Evolutionary conservation across 2,113 vertebrate genomes (phyloP).

Genomic region (Mus pahari): DNA sequence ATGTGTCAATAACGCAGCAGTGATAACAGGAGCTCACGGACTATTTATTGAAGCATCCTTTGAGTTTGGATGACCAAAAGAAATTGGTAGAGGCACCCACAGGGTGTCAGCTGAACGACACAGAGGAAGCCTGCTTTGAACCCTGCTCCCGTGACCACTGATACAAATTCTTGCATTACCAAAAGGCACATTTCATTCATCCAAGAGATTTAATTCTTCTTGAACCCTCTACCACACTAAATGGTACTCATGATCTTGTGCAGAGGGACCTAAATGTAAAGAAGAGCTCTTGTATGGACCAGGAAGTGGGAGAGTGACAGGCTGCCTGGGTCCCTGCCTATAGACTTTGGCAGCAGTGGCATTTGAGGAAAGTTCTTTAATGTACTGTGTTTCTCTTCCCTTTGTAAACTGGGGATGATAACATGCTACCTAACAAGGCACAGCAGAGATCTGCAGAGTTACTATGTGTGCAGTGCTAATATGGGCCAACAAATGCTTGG

Average conservation of each 20-base stretch:
- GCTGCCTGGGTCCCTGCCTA: not conserved
- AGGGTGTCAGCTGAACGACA: not conserved
- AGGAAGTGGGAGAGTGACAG: too few species aligned
- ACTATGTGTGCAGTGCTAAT: accelerated
- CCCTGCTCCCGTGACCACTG: not conserved
- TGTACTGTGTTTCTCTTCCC: not conserved
- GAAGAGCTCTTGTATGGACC: accelerated
- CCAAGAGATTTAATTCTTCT: not conserved
- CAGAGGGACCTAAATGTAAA: accelerated
- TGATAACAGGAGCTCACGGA: too few species aligned
- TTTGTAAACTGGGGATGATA: not conserved
- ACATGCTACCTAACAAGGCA: not conserved
- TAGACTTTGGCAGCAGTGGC: not conserved
- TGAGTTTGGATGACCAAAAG: not conserved
- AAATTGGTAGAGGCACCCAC: accelerated
- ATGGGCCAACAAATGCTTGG: not conserved
- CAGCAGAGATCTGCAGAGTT: not conserved
- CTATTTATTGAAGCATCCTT: not conserved
- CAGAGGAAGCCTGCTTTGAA: not conserved
- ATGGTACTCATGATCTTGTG: not conserved
- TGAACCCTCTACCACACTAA: not conserved
- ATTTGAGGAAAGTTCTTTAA: not conserved
- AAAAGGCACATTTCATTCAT: not conserved
- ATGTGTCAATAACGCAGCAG: not conserved
- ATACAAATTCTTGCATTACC: not conserved